Percentiles rank a stretch among this genome's conserved stretches.
Conservation (phyloP, 2,888 invertebrate species). For the Tenthredo mesomela region DNA sequence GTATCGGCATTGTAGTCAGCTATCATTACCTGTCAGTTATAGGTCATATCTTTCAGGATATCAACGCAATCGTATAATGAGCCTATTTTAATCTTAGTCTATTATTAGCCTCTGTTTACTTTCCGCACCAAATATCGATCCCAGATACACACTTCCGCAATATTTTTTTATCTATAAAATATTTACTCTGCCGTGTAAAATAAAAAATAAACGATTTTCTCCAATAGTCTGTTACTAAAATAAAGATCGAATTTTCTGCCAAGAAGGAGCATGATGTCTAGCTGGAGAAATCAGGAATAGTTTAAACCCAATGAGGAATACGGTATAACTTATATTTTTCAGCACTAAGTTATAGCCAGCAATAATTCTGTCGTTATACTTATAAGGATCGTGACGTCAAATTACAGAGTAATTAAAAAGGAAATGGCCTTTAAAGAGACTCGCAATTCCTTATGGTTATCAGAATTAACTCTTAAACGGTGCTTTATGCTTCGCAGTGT, state of each 20-base stretch:
- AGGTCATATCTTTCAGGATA: constrained; percentile 22
- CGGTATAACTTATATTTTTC: background rate
- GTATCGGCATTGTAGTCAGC: constrained; percentile 5
- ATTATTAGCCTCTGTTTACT: background rate
- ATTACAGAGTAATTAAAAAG: constrained; percentile 13
- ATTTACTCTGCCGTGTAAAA: background rate
- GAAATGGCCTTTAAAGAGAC: background rate
- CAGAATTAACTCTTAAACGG: constrained; percentile 1
- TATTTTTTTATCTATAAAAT: background rate
- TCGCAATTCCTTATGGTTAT: background rate
- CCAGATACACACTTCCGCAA: background rate
- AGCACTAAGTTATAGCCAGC: background rate
- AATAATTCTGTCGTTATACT: background rate
- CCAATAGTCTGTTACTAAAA: background rate
- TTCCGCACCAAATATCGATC: background rate
- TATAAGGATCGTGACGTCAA: background rate
- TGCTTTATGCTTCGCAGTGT: background rate
- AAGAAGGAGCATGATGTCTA: background rate
- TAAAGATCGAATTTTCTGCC: background rate
- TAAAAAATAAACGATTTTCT: background rate
- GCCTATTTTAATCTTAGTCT: background rate
- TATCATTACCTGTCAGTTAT: constrained; percentile 6
- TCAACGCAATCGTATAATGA: background rate
- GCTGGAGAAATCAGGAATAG: background rate
- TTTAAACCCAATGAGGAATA: background rate